These are phyloP conservation scores for Rotaria magnacalcarata DNA, from an alignment of 2,888 invertebrate species.

Conservation along the genomic window DNA sequence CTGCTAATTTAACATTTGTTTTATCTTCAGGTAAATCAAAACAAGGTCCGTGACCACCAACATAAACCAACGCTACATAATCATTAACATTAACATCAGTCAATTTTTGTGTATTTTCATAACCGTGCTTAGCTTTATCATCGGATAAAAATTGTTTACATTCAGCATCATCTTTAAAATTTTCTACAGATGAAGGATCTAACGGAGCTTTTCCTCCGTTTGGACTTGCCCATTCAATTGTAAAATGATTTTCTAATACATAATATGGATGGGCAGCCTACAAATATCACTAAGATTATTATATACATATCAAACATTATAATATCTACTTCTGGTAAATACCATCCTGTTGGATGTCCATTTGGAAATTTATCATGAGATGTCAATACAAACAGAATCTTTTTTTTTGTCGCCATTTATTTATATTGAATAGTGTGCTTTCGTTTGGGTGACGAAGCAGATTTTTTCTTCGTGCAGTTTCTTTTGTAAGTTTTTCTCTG, in stretches of 20 bases:
- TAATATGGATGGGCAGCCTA: background rate
- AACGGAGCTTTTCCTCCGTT: background rate
- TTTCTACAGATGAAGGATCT: background rate
- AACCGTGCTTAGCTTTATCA: constrained; percentile 51
- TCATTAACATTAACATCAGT: constrained; percentile 50
- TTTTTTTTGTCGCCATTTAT: background rate
- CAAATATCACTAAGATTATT: background rate
- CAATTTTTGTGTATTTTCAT: constrained; percentile 50
- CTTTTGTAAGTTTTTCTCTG: too few species aligned
- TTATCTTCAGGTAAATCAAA: constrained; percentile 49
- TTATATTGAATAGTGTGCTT: too few species aligned
- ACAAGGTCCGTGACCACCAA: constrained; percentile 52
- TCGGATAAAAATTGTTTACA: constrained; percentile 54
- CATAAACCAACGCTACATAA: constrained; percentile 50
- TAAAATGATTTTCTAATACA: background rate
- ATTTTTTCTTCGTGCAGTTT: too few species aligned
- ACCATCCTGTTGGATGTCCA: constrained; percentile 12
- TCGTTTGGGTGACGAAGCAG: too few species aligned
- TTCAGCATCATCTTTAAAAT: constrained; percentile 47
- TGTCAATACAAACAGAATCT: background rate
- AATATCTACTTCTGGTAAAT: background rate
- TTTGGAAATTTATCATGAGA: background rate
- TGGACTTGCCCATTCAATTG: background rate
- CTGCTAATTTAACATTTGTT: constrained; percentile 48
- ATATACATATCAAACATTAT: too few species aligned